Conservation (phyloP, 2,113 vertebrate species). For the Tympanuchus pallidicinctus region DNA sequence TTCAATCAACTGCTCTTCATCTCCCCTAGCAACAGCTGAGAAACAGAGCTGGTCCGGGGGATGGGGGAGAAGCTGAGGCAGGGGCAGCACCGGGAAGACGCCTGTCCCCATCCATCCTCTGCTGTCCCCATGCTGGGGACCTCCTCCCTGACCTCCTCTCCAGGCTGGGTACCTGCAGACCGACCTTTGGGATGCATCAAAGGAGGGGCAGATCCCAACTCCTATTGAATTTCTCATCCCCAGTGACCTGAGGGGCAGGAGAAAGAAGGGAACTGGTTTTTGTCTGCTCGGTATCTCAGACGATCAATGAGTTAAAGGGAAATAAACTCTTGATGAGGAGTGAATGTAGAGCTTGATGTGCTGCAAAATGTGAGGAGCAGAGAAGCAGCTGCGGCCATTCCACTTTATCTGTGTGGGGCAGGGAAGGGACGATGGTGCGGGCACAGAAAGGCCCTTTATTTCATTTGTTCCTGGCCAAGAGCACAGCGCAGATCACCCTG, state of each 20-base stretch:
- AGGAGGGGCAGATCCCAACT: background rate
- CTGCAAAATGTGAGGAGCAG: background rate
- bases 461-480: background rate
- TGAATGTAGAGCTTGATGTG: background rate
- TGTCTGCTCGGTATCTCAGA: background rate
- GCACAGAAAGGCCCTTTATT: background rate
- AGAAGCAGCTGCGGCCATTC: background rate
- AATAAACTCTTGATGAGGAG: background rate
- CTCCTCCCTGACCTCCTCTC: background rate
- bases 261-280: background rate
- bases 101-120: background rate
- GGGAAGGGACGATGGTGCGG: background rate
- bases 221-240: fast-evolving
- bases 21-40: background rate
- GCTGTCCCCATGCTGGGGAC: fast-evolving
- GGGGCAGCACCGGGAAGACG: background rate
- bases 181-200: background rate
- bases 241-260: fast-evolving
- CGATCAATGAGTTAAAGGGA: background rate
- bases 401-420: background rate
- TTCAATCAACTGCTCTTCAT: background rate
- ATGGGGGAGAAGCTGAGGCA: background rate
- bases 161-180: background rate
- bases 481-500: fast-evolving
- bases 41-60: background rate